Evolutionary conservation across 1,140 invertebrate genomes (phyloP).

Genomic region (Leptonema lineaticorne): DNA sequence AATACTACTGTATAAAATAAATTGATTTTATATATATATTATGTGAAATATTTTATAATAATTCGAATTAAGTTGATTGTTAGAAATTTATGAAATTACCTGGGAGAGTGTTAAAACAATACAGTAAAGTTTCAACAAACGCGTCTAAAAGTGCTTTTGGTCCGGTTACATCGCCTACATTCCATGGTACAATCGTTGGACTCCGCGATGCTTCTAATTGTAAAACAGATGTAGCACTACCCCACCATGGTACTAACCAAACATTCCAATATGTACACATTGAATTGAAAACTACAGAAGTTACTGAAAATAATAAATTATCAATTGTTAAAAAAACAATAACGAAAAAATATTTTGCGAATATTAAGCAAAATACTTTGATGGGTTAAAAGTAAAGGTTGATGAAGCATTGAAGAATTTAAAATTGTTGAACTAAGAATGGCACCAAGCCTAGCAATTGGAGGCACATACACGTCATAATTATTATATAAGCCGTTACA

Average conservation of each 20-base stretch:
- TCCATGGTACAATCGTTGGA: conserved; percentile 36
- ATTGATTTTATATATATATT: neutral
- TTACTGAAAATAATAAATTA: conserved; percentile 30
- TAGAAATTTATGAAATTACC: conserved; percentile 13
- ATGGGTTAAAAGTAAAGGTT: conserved; percentile 35
- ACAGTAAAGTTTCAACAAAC: conserved; percentile 32
- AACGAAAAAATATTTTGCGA: neutral
- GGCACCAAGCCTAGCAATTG: conserved; percentile 34
- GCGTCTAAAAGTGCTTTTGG: conserved; percentile 34
- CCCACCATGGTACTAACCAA: conserved; percentile 37
- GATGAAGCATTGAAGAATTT: conserved; percentile 35
- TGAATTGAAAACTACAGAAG: conserved; percentile 30
- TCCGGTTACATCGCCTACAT: conserved; percentile 7
- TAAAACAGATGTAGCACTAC: conserved; percentile 7
- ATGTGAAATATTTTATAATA: neutral
- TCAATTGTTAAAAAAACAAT: neutral
- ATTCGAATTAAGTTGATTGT: neutral
- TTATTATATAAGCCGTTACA: conserved; percentile 27
- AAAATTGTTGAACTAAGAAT: conserved; percentile 25
- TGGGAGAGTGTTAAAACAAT: conserved; percentile 34
- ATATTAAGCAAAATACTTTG: conserved; percentile 33
- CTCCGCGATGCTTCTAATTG: conserved; percentile 21
- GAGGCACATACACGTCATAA: conserved; percentile 23
- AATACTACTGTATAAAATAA: neutral
- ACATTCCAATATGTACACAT: conserved; percentile 39